Percentiles rank a stretch among this genome's conserved stretches.
Conservation (phyloP, 2,113 vertebrate genomes). For the Labeo catla region DNA sequence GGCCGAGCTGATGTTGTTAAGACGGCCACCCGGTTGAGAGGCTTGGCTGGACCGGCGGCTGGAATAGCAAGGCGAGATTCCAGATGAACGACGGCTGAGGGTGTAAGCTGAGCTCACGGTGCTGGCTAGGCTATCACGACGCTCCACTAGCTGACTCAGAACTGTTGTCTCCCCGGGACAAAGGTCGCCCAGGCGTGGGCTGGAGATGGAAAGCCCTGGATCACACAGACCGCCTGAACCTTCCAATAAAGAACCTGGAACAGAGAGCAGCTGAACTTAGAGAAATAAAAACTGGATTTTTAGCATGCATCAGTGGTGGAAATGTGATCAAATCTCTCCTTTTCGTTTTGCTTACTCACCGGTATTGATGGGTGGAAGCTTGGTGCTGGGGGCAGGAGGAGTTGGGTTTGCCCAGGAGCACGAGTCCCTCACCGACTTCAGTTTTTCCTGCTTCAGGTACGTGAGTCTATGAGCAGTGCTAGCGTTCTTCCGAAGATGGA, state of each 20-base stretch:
- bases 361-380: constrained; percentile 85
- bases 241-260: constrained; percentile 72
- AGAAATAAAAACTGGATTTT: not conserved
- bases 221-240: constrained; percentile 71
- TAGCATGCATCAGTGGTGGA: not conserved
- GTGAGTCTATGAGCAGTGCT: constrained; percentile 71
- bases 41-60: constrained; percentile 88
- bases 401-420: constrained; percentile 84
- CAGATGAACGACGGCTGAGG: constrained; percentile 88
- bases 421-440: constrained; percentile 89
- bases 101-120: constrained; percentile 88
- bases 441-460: constrained; percentile 88
- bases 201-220: constrained; percentile 73
- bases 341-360: constrained; percentile 74
- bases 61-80: constrained; percentile 91
- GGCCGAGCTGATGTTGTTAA: constrained; percentile 82
- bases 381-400: constrained; percentile 78
- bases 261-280: not conserved
- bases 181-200: constrained; percentile 78
- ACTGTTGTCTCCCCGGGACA: constrained; percentile 79
- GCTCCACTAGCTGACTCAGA: constrained; percentile 78
- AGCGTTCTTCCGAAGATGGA: constrained; percentile 61
- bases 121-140: constrained; percentile 88
- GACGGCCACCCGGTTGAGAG: constrained; percentile 81
- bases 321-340: not conserved